Evolutionary conservation across 2,888 invertebrate genomes (phyloP), one percentile per base, ranked within the genome.

Genomic region (Trisateles emortualis): DNA sequence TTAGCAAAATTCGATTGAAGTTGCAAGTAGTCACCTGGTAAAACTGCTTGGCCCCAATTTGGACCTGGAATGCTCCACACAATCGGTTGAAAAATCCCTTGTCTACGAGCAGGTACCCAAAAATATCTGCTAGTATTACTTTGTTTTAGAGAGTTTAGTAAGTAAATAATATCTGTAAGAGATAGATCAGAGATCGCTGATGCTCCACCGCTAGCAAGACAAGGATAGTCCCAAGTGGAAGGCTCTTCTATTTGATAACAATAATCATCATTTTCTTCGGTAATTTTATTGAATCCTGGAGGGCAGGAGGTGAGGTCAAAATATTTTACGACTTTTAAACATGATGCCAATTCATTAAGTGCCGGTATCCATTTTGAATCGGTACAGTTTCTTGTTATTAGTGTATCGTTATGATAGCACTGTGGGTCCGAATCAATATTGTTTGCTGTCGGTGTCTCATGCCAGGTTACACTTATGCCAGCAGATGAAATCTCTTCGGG

Each of bases 41-140:
- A 54, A 1, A 90, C 76, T 11, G 40, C 58, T 53, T 66, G 68
- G 16, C 88, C 84, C 89, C 90, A 90, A 59, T 87, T 83, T 4
- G 86, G 84, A 3, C 94, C 94, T 0, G 94, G 93, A 49, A 93
- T 85, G 14, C 80, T 76, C 90, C 93, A 93, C 5, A 86, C 79
- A 11, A 93, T 67, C 14, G 93, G 93, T 52, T 86, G 83, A 59
- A 88, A 93, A 29, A 78, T 59, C 42, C 84, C 85, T n/a, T 73
- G 66, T 32, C 94, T 84, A 38, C 81, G 81, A 2, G 90, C 87
- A 11, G 94, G 94, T 47, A 94, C 64, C 94, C 94, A 94, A 68
- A 79, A 88, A 52, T 78, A 84, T 58, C 75, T 77, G 0, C 85
- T 81, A 1, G 50, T 59, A 46, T 83, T 81, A 40, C 58, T 66